phyloP scores from a whole-genome alignment of 64 coral and sea anemone species.

The Montipora cactus region DNA sequence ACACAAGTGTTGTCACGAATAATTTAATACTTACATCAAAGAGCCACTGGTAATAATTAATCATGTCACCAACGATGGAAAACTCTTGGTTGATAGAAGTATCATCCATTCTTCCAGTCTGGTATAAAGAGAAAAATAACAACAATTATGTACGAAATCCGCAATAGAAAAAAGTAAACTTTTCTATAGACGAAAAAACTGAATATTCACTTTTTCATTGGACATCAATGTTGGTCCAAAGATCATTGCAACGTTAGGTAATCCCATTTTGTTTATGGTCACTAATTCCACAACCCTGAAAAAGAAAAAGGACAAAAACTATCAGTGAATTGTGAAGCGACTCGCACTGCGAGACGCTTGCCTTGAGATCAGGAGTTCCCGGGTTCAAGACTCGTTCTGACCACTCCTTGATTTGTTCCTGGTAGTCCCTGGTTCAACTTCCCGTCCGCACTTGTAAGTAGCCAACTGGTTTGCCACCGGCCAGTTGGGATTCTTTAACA shows the following conservation, averaged over 20 bases:
- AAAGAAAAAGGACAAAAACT: neutral
- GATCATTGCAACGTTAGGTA: constrained; percentile 83
- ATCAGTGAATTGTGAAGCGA: neutral
- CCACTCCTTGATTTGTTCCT: no score
- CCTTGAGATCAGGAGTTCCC: no score
- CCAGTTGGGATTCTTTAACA: no score
- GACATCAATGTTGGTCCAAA: constrained; percentile 95
- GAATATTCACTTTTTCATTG: constrained; percentile 73
- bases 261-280: constrained; percentile 75
- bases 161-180: no score
- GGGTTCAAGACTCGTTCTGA: no score
- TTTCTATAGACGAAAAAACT: no score
- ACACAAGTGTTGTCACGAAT: no score
- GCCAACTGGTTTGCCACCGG: no score
- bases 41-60: constrained; percentile 84
- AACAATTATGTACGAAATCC: neutral
- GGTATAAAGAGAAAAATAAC: neutral
- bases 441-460: no score
- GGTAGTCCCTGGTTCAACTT: no score
- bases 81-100: constrained; percentile 85
- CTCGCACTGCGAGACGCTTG: no score
- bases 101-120: constrained; percentile 93
- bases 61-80: constrained; percentile 85
- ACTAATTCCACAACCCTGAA: constrained; percentile 58
- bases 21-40: constrained; percentile 77